Conservation (phyloP, 2,113 vertebrate genomes). For the Pantherophis guttatus region DNA sequence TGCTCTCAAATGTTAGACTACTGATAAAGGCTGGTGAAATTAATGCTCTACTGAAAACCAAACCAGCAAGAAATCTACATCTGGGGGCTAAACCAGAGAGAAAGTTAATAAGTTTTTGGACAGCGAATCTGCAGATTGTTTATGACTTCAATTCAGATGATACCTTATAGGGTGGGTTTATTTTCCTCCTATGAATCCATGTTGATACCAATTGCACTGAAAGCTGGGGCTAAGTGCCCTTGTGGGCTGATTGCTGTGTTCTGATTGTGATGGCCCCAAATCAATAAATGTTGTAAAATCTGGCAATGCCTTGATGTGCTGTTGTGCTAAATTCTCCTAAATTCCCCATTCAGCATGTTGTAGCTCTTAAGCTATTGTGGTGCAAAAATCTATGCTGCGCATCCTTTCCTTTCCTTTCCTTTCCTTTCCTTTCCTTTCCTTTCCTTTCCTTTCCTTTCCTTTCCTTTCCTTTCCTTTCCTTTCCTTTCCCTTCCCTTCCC, state of each 20-base stretch:
- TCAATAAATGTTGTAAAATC: neutral
- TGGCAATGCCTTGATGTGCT: neutral
- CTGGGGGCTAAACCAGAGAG: neutral
- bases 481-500: no score
- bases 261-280: neutral
- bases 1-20: neutral
- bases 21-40: neutral
- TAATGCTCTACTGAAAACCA: neutral
- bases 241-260: fast-evolving
- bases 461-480: no score
- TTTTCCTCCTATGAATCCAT: neutral
- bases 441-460: no score
- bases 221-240: neutral
- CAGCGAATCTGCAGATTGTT: neutral
- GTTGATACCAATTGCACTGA: fast-evolving
- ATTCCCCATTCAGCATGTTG: no score
- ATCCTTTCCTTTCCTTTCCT: no score
- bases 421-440: no score
- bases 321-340: neutral
- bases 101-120: neutral
- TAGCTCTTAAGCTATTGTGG: neutral
- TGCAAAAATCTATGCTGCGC: neutral
- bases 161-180: neutral
- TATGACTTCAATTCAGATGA: neutral
- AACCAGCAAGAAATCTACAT: neutral